Evolutionary conservation across 2,888 invertebrate species (phyloP).

Genomic region (Pammene fasciana): DNA sequence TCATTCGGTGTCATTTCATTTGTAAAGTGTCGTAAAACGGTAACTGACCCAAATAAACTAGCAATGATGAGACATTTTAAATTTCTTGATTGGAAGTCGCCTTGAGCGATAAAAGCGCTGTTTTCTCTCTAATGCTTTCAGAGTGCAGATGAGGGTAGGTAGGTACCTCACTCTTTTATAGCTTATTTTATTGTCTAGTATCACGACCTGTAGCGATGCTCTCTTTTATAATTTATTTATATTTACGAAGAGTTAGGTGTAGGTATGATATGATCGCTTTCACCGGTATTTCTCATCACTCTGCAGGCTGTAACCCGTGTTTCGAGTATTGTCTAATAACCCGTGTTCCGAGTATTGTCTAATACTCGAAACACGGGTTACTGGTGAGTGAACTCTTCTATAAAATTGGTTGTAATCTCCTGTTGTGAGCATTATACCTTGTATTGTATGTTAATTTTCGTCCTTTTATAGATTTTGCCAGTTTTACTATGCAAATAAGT

Average conservation of each 20-base stretch:
- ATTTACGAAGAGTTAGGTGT: neutral
- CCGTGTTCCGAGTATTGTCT: too few relatives aligned
- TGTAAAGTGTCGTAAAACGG: slow-evolving; percentile 15
- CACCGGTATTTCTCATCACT: neutral
- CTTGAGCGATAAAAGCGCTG: slow-evolving; percentile 48
- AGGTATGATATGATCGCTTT: neutral
- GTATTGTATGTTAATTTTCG: too few relatives aligned
- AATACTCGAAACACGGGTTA: too few relatives aligned
- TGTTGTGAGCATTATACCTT: too few relatives aligned
- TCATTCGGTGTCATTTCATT: neutral
- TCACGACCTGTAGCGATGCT: slow-evolving; percentile 7
- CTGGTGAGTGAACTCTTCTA: too few relatives aligned
- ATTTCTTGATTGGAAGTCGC: slow-evolving; percentile 55
- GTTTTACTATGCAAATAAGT: too few relatives aligned
- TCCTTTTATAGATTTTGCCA: too few relatives aligned
- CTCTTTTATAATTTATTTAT: slow-evolving; percentile 13
- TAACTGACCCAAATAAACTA: slow-evolving; percentile 41
- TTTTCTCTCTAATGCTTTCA: slow-evolving; percentile 44
- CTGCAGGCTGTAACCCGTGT: too few relatives aligned
- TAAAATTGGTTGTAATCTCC: too few relatives aligned
- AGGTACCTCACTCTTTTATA: slow-evolving; percentile 27
- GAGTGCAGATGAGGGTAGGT: slow-evolving; percentile 39
- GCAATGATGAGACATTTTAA: slow-evolving; percentile 48
- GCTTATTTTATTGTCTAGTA: slow-evolving; percentile 27
- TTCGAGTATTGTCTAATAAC: too few relatives aligned